A percentile compares a stretch with the other conserved stretches of the same genome.
Evolutionary conservation across 2,888 invertebrate genomes (phyloP).

Genomic region (Trissolcus japonicus): DNA sequence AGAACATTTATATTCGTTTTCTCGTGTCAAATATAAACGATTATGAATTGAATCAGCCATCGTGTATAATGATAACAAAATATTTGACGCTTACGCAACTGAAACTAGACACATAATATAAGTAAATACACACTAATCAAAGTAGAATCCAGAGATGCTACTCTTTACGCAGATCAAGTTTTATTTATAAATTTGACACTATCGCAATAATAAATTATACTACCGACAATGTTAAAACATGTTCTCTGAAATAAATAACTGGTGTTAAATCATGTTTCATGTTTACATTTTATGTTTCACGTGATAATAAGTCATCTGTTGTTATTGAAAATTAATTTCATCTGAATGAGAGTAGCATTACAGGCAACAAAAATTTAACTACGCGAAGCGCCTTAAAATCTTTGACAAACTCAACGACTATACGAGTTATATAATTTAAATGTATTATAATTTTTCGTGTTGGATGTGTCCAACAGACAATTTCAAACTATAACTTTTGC

Average conservation of each 20-base stretch:
- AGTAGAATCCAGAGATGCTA: constrained; percentile 4
- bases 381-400: constrained; percentile 8
- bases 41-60: constrained; percentile 6
- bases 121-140: neutral
- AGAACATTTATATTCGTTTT: constrained; percentile 41
- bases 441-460: neutral
- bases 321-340: too few relatives aligned
- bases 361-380: constrained; percentile 10
- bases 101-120: too few relatives aligned
- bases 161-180: too few relatives aligned
- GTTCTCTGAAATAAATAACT: too few relatives aligned
- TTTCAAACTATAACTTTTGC: constrained; percentile 12
- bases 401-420: constrained; percentile 10
- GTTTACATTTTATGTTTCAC: too few relatives aligned
- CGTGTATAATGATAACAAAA: neutral
- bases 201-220: too few relatives aligned
- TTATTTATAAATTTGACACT: too few relatives aligned
- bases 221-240: too few relatives aligned
- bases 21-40: constrained; percentile 9
- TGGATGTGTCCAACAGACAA: constrained; percentile 15
- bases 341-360: too few relatives aligned
- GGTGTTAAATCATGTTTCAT: too few relatives aligned
- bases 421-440: constrained; percentile 15
- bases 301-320: too few relatives aligned
- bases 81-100: constrained; percentile 7